phyloP scores from a whole-genome alignment of 2,888 invertebrate species.

The Panorpa germanica region DNA sequence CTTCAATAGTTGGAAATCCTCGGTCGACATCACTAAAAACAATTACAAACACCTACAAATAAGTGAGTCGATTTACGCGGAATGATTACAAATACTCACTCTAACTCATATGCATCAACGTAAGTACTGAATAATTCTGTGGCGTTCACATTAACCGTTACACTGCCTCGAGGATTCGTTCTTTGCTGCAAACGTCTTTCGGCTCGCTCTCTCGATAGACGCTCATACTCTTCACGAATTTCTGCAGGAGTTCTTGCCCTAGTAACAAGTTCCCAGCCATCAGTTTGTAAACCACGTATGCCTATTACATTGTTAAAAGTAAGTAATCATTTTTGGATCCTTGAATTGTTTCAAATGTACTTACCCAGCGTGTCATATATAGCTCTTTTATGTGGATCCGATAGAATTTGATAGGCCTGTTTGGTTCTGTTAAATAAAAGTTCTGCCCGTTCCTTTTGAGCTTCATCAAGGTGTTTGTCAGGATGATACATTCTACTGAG shows the following conservation, averaged over 20 bases:
- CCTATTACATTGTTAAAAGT: no score
- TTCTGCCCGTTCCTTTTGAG: slow-evolving; percentile 76
- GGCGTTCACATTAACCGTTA: slow-evolving; percentile 78
- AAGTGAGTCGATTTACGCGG: slow-evolving; percentile 17
- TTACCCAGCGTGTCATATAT: slow-evolving; percentile 70
- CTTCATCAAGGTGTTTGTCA: slow-evolving; percentile 79
- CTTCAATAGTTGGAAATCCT: slow-evolving; percentile 59
- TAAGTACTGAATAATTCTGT: slow-evolving; percentile 82
- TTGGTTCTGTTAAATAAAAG: slow-evolving; percentile 83
- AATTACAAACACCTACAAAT: slow-evolving; percentile 10
- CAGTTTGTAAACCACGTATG: slow-evolving; percentile 78
- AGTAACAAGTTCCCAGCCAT: slow-evolving; percentile 90
- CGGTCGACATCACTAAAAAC: slow-evolving; percentile 26
- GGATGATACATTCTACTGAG: slow-evolving; percentile 91
- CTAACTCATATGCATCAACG: slow-evolving; percentile 41
- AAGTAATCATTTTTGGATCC: no score
- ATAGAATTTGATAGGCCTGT: slow-evolving; percentile 86
- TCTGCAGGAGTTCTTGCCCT: slow-evolving; percentile 85
- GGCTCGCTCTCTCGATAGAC: slow-evolving; percentile 65
- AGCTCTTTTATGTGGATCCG: slow-evolving; percentile 82
- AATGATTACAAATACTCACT: slow-evolving; percentile 23
- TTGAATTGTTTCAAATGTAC: slow-evolving; percentile 3
- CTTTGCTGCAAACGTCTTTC: slow-evolving; percentile 73
- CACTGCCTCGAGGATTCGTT: slow-evolving; percentile 80
- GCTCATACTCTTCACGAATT: slow-evolving; percentile 92